Evolutionary conservation across 2,888 invertebrate genomes (phyloP).

Genomic region (Calliscelio sp.): DNA sequence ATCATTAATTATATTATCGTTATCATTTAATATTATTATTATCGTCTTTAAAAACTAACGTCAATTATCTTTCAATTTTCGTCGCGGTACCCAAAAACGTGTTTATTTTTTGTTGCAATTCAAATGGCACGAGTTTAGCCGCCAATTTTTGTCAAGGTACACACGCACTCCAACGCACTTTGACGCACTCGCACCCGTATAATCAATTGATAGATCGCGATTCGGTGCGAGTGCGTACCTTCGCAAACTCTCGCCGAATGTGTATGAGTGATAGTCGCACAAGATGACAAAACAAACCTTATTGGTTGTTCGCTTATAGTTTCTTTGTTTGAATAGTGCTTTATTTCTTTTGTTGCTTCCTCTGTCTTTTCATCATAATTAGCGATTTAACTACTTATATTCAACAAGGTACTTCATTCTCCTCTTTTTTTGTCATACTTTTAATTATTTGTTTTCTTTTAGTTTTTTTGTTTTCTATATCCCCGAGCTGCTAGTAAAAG

Average conservation of each 20-base stretch:
- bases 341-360: slow-evolving; percentile 11
- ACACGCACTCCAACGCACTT: neutral
- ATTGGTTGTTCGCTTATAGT: slow-evolving; percentile 57
- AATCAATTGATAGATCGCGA: too few relatives aligned
- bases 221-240: neutral
- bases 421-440: slow-evolving; percentile 64
- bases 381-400: slow-evolving; percentile 83
- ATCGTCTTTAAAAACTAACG: too few relatives aligned
- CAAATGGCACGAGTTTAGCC: slow-evolving; percentile 40
- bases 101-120: too few relatives aligned
- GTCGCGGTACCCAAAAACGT: too few relatives aligned
- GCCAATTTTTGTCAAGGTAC: slow-evolving; percentile 53
- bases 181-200: neutral
- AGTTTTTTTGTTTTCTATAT: slow-evolving; percentile 70
- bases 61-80: too few relatives aligned
- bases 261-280: slow-evolving; percentile 76
- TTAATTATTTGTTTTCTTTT: slow-evolving; percentile 45
- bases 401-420: slow-evolving; percentile 85
- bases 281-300: slow-evolving; percentile 63
- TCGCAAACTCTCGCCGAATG: slow-evolving; percentile 53
- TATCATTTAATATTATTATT: too few relatives aligned
- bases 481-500: slow-evolving; percentile 82
- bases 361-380: slow-evolving; percentile 67
- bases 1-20: too few relatives aligned
- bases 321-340: slow-evolving; percentile 1